Evolutionary conservation across 1,140 invertebrate species (phyloP), one percentile per base, ranked within the genome.

Genomic region (Trinorchestia longiramus): DNA sequence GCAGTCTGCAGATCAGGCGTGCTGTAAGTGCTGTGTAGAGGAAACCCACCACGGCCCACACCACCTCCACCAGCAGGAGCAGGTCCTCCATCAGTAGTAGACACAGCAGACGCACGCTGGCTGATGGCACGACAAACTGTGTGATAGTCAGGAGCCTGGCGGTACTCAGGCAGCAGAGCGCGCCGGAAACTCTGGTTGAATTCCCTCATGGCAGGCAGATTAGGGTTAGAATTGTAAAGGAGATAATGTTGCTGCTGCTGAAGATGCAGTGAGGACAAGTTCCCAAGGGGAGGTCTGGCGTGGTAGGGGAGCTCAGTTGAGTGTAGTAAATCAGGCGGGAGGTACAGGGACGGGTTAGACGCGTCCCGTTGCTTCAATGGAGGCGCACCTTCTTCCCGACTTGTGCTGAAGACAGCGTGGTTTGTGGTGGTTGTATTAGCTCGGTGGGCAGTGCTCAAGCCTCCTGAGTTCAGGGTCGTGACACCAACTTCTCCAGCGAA

Each of bases 121-220:
- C 92, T 94, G 40, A 94, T 40, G 92, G 92, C 43, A 44, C 92
- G 92, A 47, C 92, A 94, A 6, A 94, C 99, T 0, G 99, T 99
- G 97, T 99, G 99, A 97, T 99, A 99, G 97, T 99, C 99, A 0
- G 99, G 99, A 0, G 99, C 99, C 44, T 98, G 98, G 87, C 99
- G 98, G 97, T 99, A 99, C 0, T 98, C 98, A 0, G 99, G 99
- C 42, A 99, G 97, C 96, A 99, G 97, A 19, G 98, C 98, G 96
- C 98, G 97, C 96, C 98, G 92, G 40, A 94, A 45, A 43, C 44
- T 94, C 11, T 45, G 92, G 92, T 47, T 94, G 44, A 94, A 44
- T 44, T 94, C 92, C 41, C 43, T 40, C 43, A 45, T 45, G 44
- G 92, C 44, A 19, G 92, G 92, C 92, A 94, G 92, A 36, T 94